phyloP scores from a whole-genome alignment of 2,888 invertebrate genomes.

The Rotaria macrura region DNA sequence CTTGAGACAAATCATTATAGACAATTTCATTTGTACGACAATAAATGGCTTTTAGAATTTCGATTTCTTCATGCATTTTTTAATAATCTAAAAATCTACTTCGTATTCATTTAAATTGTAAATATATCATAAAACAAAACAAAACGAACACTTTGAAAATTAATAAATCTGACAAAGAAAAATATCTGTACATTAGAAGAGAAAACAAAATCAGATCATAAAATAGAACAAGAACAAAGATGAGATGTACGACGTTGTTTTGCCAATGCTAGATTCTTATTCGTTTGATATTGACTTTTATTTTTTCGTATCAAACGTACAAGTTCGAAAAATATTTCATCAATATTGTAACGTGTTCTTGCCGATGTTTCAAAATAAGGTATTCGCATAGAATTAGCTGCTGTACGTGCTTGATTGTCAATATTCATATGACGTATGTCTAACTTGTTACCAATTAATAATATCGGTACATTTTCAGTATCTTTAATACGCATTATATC shows the following conservation, averaged over 20 bases:
- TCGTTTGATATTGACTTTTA: not conserved
- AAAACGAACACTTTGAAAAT: not conserved
- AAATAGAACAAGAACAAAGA: not conserved
- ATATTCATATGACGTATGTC: constrained; percentile 67
- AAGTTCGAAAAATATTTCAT: constrained; percentile 31
- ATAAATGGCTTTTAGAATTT: not conserved
- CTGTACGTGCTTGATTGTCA: not conserved
- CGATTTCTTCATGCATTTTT: not conserved
- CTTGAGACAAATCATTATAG: not conserved
- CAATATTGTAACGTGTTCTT: constrained; percentile 29
- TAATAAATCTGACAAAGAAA: too few relatives aligned
- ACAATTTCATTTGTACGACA: not conserved
- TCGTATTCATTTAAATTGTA: not conserved
- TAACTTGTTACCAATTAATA: constrained; percentile 80
- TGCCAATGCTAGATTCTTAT: not conserved
- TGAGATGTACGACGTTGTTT: not conserved
- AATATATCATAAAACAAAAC: not conserved
- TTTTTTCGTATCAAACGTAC: constrained; percentile 28
- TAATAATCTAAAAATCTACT: not conserved
- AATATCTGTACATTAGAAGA: too few relatives aligned
- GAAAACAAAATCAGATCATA: not conserved
- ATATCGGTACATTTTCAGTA: constrained; percentile 91
- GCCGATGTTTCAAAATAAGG: constrained; percentile 34
- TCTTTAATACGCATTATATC: constrained; percentile 93
- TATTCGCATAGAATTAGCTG: constrained; percentile 22